A percentile compares a stretch with the other conserved stretches of the same genome.
These are phyloP conservation scores for Genyomyrus donnyi DNA, from an alignment of 2,113 vertebrate species.

Conservation along the genomic window DNA sequence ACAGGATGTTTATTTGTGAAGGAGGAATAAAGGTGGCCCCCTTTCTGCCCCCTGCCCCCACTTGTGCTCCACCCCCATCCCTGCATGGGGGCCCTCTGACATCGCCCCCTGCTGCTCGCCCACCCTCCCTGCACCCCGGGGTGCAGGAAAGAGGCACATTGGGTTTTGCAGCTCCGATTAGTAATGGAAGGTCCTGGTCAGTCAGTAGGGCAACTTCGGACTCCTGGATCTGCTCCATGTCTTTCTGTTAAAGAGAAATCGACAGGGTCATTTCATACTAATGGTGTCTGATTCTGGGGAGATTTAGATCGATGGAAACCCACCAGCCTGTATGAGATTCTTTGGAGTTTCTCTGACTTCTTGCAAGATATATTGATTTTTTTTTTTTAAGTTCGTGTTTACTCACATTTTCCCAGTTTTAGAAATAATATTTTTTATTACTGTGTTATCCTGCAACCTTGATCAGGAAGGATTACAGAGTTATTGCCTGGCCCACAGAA, in stretches of 20 bases:
- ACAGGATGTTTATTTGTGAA: neutral
- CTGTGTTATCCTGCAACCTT: neutral
- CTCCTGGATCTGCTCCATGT: neutral
- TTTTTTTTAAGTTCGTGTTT: slow-evolving; percentile 15
- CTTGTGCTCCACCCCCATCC: neutral
- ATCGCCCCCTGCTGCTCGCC: neutral
- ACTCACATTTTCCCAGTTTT: neutral
- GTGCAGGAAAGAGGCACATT: neutral
- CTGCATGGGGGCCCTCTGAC: neutral
- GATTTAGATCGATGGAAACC: slow-evolving; percentile 21
- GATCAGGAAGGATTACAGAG: neutral
- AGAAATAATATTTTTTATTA: neutral
- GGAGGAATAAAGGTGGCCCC: neutral
- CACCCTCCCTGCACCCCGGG: neutral
- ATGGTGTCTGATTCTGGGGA: neutral
- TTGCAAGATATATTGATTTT: neutral
- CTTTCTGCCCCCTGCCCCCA: neutral
- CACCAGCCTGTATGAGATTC: neutral
- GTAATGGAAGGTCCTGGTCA: neutral
- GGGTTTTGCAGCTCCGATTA: neutral
- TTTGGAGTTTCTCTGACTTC: neutral
- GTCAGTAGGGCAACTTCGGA: neutral
- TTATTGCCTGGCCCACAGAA: neutral
- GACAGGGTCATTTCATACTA: slow-evolving; percentile 22
- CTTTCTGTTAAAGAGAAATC: neutral